Base-by-base conservation (phyloP, 2,888 invertebrate genomes). In the Lithophane leautieri region DNA sequence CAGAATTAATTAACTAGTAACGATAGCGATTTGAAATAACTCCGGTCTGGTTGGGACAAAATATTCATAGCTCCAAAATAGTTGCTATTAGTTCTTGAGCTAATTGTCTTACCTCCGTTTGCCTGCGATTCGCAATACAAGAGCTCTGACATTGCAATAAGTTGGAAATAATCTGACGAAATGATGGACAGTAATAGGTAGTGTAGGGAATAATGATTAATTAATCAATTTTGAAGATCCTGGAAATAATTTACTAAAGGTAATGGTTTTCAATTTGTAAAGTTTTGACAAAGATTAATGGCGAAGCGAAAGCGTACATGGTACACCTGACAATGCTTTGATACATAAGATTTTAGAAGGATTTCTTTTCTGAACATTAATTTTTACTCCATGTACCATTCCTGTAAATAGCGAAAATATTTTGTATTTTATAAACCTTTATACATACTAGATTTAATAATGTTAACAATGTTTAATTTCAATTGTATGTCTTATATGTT, bases 281-380 rank as follows among this genome's bases (percentile, higher is more conserved):
- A 85, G 79, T 87, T 90, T 89, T 90, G 90, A 91, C 88, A 89
- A 90, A 90, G 90, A 90, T 90, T 87, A 86, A 88, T 86, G 87
- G 79, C 65, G 76, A 85, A 88, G 83, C 84, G 85, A 83, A 86
- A 76, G 72, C 86, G 81, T 85, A 86, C 88, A 86, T 87, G 84
- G 79, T 84, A 85, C 80, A 71, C 54, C 42, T 78, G 71, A 71
- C 60, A 70, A 50, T 34, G 47, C n/a, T 67, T 76, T 63, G 52
- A 63, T 60, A 69, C 16, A 61, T 22, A 16, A n/a, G 16, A 22
- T 62, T 54, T 28, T 19, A 72, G 50, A 71, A 72, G 19, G 14
- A 12, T 58, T 72, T 52, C 1, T 40, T 62, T 62, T 28, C 8
- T 2, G 0, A 22, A 40, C 6, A 56, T 60, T 16, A 11, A 1